These are phyloP conservation scores for Babylonia areolata DNA, from an alignment of 1,140 invertebrate genomes.

Conservation along the genomic window DNA sequence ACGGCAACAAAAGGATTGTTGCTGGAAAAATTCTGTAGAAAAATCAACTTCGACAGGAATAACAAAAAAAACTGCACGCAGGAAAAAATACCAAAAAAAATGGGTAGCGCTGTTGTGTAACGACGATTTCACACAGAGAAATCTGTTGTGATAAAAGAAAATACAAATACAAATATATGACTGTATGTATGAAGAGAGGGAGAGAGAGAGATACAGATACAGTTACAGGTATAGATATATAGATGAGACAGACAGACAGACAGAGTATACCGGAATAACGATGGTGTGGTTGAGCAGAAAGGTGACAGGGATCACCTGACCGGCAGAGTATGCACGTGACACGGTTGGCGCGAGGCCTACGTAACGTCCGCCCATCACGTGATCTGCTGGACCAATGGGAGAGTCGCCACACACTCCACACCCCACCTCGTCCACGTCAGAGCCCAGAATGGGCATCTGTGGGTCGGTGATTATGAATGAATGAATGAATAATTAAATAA, in stretches of 20 bases:
- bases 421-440: not conserved
- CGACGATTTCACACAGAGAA: no score
- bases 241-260: no score
- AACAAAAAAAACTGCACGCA: no score
- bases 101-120: not conserved
- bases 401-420: constrained; percentile 8
- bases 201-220: not conserved
- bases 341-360: not conserved
- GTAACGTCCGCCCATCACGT: constrained; percentile 5
- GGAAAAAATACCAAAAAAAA: no score
- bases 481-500: no score
- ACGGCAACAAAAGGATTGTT: no score
- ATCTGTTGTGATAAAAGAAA: no score
- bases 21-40: no score
- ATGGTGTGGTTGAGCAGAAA: constrained; percentile 4
- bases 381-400: not conserved
- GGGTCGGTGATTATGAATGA: not conserved
- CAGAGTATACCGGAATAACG: not conserved
- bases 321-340: not conserved
- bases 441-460: not conserved
- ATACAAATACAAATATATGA: not conserved
- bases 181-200: not conserved
- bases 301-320: not conserved
- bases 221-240: no score
- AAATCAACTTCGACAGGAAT: no score